These are phyloP conservation scores for Yoshiicerus persimilis DNA, from an alignment of 1,140 invertebrate species.

Conservation along the genomic window DNA sequence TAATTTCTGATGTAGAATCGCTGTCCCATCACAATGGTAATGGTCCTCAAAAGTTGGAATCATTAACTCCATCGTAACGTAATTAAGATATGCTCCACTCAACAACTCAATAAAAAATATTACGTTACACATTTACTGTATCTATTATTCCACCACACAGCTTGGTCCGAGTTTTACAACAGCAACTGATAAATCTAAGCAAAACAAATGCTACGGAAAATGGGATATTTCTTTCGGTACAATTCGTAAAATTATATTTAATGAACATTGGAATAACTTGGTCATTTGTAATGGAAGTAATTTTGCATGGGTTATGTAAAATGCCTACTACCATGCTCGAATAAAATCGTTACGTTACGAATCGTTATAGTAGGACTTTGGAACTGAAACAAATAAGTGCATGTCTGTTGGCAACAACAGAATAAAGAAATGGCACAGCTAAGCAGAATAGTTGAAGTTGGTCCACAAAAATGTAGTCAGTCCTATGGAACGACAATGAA, in stretches of 20 bases:
- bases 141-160: background rate
- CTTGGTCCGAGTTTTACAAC: background rate
- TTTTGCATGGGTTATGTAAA: background rate
- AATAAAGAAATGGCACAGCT: background rate
- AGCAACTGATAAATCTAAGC: background rate
- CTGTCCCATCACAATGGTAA: too few relatives aligned
- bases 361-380: background rate
- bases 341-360: background rate
- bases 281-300: background rate
- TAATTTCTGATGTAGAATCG: too few relatives aligned
- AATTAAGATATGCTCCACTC: background rate
- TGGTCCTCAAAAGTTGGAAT: background rate
- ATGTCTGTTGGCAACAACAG: constrained; percentile 3
- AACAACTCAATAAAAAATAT: background rate
- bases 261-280: constrained; percentile 1
- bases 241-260: background rate
- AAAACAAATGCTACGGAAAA: background rate
- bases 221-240: background rate
- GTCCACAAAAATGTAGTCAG: background rate
- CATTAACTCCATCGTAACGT: background rate
- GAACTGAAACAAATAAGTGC: background rate
- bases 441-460: constrained; percentile 6
- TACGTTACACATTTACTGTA: background rate
- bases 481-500: background rate
- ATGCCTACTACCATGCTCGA: background rate